Conservation (phyloP, 2,888 invertebrate genomes). For the Heliconius ethilla region DNA sequence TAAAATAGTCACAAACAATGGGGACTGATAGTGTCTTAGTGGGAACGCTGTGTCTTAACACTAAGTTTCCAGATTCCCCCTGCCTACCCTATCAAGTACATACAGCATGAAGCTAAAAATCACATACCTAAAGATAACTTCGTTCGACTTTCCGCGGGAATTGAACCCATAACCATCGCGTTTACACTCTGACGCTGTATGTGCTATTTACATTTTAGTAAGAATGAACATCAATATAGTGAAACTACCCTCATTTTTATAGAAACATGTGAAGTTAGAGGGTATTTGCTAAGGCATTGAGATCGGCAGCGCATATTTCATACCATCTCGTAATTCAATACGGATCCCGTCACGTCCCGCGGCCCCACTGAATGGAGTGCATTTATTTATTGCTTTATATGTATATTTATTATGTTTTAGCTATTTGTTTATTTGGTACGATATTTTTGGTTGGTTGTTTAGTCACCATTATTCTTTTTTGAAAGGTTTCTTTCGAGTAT, state of each 20-base stretch:
- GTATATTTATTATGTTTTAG: conserved; percentile 8
- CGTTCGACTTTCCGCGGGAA: too few species aligned
- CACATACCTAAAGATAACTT: too few species aligned
- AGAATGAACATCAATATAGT: neutral
- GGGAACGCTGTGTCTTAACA: too few species aligned
- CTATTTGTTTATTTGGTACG: neutral
- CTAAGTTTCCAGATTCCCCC: too few species aligned
- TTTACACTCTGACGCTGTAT: too few species aligned
- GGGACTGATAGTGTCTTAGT: too few species aligned
- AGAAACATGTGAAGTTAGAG: conserved; percentile 13
- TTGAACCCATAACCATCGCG: too few species aligned
- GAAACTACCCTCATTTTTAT: neutral
- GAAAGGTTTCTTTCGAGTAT: neutral
- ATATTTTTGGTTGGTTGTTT: neutral
- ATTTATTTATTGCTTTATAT: conserved; percentile 18
- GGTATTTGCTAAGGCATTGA: conserved; percentile 27
- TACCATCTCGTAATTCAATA: conserved; percentile 29
- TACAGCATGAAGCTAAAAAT: too few species aligned
- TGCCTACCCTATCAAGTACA: too few species aligned
- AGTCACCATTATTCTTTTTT: neutral
- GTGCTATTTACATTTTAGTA: neutral
- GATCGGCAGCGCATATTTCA: conserved; percentile 31
- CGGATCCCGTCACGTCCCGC: conserved; percentile 23
- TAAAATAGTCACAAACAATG: too few species aligned
- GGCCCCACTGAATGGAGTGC: conserved; percentile 19